phyloP scores from a whole-genome alignment of 2,113 vertebrate species.

The Aplodontia rufa region DNA sequence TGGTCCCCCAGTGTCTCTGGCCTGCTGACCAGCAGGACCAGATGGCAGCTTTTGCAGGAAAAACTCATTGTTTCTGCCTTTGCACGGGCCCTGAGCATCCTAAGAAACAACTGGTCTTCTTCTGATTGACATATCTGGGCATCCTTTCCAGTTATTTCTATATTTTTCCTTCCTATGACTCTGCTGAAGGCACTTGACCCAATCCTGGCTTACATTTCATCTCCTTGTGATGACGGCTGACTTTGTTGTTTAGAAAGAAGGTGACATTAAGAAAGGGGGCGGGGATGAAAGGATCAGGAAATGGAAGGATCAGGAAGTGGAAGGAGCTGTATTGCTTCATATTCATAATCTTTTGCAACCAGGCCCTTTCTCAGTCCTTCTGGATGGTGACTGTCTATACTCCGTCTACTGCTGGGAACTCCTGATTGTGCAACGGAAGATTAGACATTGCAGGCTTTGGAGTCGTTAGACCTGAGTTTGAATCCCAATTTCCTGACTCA shows the following conservation, averaged over 20 bases:
- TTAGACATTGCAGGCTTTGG: neutral
- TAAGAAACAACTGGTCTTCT: neutral
- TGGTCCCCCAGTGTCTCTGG: conserved; percentile 4
- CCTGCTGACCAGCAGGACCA: conserved; percentile 63
- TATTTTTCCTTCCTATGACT: neutral
- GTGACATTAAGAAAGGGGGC: fast-evolving
- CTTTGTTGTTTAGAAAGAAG: neutral
- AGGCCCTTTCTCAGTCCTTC: neutral
- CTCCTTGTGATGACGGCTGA: neutral
- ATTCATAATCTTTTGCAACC: neutral
- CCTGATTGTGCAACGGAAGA: neutral
- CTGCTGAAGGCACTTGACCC: neutral
- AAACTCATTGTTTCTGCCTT: neutral
- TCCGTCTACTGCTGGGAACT: neutral
- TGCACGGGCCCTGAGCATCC: neutral
- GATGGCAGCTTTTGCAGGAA: conserved; percentile 61
- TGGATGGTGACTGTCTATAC: neutral
- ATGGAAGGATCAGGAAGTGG: neutral
- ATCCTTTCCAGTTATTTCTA: neutral
- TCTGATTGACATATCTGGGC: neutral
- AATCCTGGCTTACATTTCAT: neutral
- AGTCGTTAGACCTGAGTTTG: neutral
- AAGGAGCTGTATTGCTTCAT: neutral
- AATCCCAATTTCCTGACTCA: conserved; percentile 6
- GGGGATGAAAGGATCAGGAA: neutral